Evolutionary conservation across 2,797 vertebrate species (phyloP), one percentile per base, ranked within the genome.

Genomic region (Gymnothorax javanicus): DNA sequence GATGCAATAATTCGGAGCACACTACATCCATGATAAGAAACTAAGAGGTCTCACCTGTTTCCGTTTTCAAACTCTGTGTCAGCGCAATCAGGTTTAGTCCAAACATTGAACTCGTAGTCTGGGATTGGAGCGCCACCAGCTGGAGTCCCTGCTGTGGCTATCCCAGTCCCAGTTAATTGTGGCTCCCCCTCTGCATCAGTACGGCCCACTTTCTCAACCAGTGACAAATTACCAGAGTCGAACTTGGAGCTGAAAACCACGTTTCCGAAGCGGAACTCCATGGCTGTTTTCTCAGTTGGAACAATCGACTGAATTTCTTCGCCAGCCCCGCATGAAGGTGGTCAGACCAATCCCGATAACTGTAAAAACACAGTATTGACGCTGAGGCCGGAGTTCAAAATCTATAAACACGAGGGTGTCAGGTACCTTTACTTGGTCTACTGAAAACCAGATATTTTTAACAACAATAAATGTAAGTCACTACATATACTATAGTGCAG

Each of bases 231-330:
- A 15, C 98, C 98, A 0, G 98, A 99, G 91, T 99, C 98, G 92
- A 99, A 99, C 92, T 94, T 96, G 89, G 98, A 99, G 93, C 97
- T 98, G 95, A 99, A 99, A 90, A 98, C 95, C 85, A 98, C 92
- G 87, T 95, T 97, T 50, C 98, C 98, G 87, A 98, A 97, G 86
- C 97, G 96, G 90, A 96, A 92, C 94, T 99, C 98, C 98, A 99
- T 98, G 90, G 86, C 90, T 88, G 23, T 54, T 75, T 87, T 84
- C 88, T 75, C 69, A 90, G 83, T 25, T 23, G 25, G n/a, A 52
- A 54, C 12, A 56, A n/a, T 9, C 17, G 52, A 57, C 79, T 58
- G 27, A 86, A 7, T 33, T 81, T 87, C 89, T 86, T 88, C 64
- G 56, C 86, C 58, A 88, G 93, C 92, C 94, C 91, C 90, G 93